Evolutionary conservation across 2,797 vertebrate species (phyloP).

Genomic region (Sciaenops ocellatus): DNA sequence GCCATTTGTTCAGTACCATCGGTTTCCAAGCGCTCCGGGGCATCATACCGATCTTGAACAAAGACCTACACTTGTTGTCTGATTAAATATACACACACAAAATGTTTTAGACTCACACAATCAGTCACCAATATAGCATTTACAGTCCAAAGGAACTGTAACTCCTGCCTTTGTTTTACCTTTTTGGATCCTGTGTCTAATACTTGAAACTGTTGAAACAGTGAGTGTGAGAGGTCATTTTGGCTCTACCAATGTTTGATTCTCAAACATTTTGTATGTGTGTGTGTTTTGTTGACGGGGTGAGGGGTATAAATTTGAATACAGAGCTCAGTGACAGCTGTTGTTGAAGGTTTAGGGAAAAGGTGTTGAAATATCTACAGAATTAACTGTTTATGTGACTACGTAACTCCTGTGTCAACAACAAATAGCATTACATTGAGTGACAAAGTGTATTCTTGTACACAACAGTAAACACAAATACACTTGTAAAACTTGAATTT

Average conservation of each 20-base stretch:
- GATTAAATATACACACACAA: neutral
- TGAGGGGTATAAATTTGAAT: neutral
- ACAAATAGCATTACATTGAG: neutral
- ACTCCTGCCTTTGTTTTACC: neutral
- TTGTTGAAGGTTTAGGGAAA: neutral
- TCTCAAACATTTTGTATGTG: neutral
- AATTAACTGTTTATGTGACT: neutral
- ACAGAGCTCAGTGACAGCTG: neutral
- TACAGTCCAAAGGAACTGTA: neutral
- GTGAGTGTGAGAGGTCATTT: neutral
- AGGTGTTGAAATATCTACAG: neutral
- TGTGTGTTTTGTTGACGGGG: neutral
- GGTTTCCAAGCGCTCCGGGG: constrained; percentile 1
- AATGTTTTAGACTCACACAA: neutral
- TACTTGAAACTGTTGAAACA: neutral
- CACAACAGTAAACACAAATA: constrained; percentile 23
- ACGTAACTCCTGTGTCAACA: neutral
- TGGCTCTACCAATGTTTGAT: neutral
- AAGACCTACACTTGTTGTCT: constrained; percentile 1
- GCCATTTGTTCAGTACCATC: constrained; percentile 19
- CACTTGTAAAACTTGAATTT: constrained; percentile 7
- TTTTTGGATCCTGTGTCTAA: constrained; percentile 1
- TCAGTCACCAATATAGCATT: neutral
- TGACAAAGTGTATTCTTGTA: too few species aligned
- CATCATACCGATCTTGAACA: constrained; percentile 6